A percentile compares a stretch with the other conserved stretches of the same genome.
Evolutionary conservation across 2,113 vertebrate genomes (phyloP).

Genomic region (Baryphthengus martii): DNA sequence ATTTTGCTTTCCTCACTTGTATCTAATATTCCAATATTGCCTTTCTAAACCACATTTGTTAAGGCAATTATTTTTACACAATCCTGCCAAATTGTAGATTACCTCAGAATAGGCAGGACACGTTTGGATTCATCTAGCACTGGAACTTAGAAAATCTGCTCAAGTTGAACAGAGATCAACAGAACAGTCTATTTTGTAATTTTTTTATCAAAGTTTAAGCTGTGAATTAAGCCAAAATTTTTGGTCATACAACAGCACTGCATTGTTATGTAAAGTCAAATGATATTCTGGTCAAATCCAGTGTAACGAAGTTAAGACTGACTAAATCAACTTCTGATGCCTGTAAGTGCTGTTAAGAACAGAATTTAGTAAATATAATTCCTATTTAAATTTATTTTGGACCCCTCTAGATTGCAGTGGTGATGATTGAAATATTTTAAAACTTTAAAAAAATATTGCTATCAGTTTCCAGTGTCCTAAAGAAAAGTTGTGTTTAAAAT

Average conservation of each 20-base stretch:
- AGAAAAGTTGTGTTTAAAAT: neutral
- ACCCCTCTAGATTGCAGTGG: neutral
- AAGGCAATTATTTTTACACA: constrained; percentile 29
- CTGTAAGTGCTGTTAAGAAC: neutral
- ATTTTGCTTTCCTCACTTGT: constrained; percentile 16
- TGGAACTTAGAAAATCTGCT: constrained; percentile 5
- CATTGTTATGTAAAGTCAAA: neutral
- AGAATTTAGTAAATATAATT: neutral
- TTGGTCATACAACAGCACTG: neutral
- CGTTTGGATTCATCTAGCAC: constrained; percentile 17
- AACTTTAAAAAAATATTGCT: neutral
- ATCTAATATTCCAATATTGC: neutral
- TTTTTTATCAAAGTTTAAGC: constrained; percentile 30
- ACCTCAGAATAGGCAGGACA: neutral
- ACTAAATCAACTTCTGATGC: neutral
- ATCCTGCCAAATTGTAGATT: neutral
- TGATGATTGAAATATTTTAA: neutral
- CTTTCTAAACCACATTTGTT: constrained; percentile 9
- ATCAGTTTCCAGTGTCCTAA: neutral
- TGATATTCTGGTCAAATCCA: neutral
- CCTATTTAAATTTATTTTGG: neutral
- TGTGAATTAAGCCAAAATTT: constrained; percentile 25
- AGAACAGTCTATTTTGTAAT: neutral
- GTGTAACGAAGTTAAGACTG: neutral
- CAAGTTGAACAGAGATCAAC: constrained; percentile 7